A percentile compares a stretch with the other conserved stretches of the same genome.
Evolutionary conservation across 2,113 vertebrate genomes (phyloP).

Genomic region (Edolisoma coerulescens): DNA sequence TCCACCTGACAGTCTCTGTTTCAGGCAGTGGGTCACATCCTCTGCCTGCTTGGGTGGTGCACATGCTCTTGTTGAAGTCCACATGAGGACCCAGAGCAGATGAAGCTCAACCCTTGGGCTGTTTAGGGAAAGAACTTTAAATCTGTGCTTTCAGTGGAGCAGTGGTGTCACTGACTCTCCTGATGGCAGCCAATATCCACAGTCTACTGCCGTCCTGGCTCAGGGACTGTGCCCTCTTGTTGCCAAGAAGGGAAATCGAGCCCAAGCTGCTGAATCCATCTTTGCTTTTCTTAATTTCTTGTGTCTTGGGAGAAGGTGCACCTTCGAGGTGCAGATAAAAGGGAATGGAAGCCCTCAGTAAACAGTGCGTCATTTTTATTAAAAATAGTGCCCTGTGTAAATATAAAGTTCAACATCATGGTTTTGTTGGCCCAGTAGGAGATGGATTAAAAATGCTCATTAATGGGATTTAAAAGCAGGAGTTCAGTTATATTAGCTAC

Average conservation of each 20-base stretch:
- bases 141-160: not conserved
- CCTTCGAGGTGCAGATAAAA: not conserved
- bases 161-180: not conserved
- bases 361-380: not conserved
- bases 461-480: conserved; percentile 62
- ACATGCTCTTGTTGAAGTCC: not conserved
- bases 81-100: not conserved
- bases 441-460: conserved; percentile 43
- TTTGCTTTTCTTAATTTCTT: not conserved
- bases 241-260: not conserved
- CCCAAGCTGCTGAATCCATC: not conserved
- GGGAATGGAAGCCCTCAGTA: not conserved
- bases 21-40: not conserved
- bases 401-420: conserved; percentile 24
- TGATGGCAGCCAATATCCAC: not conserved
- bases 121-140: not conserved
- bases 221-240: not conserved
- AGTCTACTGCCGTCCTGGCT: not conserved
- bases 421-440: conserved; percentile 49
- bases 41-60: rapidly evolving
- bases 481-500: conserved; percentile 56
- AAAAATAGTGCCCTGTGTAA: not conserved
- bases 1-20: not conserved
- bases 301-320: not conserved
- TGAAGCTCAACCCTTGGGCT: not conserved